phyloP scores from a whole-genome alignment of 2,797 vertebrate species.

The Mus minutoides region DNA sequence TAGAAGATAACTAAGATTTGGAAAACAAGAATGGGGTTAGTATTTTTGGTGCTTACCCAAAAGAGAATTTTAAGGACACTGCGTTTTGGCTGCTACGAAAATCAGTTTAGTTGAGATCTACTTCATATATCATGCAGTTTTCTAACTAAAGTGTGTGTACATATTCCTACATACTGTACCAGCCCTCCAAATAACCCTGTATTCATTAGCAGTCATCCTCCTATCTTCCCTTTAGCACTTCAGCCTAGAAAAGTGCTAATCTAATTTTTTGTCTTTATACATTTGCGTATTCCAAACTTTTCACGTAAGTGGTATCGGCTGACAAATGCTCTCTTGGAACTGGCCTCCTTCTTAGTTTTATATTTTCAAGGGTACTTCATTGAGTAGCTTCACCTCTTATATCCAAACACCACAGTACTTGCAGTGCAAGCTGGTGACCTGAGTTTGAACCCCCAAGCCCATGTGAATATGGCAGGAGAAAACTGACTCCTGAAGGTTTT shows the following conservation, averaged over 20 bases:
- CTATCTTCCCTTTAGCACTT: neutral
- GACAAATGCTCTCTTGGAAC: neutral
- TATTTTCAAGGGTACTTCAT: neutral
- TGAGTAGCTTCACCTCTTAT: neutral
- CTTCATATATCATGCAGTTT: neutral
- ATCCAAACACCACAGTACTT: neutral
- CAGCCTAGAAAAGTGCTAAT: neutral
- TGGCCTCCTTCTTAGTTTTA: neutral
- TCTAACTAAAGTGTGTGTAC: neutral
- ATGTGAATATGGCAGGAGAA: neutral
- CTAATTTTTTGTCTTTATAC: constrained; percentile 18
- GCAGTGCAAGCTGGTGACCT: neutral
- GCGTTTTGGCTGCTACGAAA: neutral
- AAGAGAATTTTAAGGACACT: constrained; percentile 19
- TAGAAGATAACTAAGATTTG: neutral
- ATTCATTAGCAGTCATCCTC: neutral
- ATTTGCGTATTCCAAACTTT: neutral
- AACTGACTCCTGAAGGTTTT: neutral
- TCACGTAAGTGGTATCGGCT: neutral
- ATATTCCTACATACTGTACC: no score
- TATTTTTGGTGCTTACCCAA: neutral
- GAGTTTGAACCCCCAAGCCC: neutral
- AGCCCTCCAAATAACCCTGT: neutral
- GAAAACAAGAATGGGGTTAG: neutral
- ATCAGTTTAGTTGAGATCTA: neutral